Conservation (phyloP, 2,888 invertebrate genomes). For the Cephus runcator region DNA sequence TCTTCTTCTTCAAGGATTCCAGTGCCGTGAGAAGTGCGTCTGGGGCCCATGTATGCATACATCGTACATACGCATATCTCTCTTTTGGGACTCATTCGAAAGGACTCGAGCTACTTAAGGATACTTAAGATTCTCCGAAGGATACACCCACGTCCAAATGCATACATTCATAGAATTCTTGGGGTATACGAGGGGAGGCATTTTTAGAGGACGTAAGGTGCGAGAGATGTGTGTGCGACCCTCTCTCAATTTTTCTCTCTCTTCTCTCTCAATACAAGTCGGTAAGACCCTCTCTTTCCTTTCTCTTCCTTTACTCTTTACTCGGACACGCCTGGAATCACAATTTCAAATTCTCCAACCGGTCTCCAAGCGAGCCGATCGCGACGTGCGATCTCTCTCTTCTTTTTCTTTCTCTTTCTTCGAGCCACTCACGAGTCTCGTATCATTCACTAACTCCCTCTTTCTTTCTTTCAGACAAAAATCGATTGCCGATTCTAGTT, state of each 20-base stretch:
- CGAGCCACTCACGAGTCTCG: background rate
- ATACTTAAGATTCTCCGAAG: constrained; percentile 46
- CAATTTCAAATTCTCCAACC: constrained; percentile 50
- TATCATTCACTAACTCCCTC: background rate
- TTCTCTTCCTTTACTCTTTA: constrained; percentile 35
- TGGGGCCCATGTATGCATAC: background rate
- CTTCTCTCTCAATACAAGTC: background rate
- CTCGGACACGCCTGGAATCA: constrained; percentile 55
- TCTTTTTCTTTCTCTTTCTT: background rate
- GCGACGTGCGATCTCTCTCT: background rate
- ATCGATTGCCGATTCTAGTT: background rate
- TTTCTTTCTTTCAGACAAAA: background rate
- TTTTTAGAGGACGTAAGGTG: background rate
- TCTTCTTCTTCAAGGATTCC: background rate
- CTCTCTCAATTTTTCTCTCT: background rate
- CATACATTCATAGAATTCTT: constrained; percentile 24
- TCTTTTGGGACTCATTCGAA: constrained; percentile 2
- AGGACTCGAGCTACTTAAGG: constrained; percentile 20
- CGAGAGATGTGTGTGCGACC: background rate
- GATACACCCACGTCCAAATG: constrained; percentile 41
- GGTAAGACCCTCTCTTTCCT: constrained; percentile 22
- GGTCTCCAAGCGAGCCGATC: constrained; percentile 21
- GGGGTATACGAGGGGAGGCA: background rate
- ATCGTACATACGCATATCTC: background rate
- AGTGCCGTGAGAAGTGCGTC: constrained; percentile 15